Base-by-base conservation (phyloP, 2,888 invertebrate species). In the Acanthosoma haemorrhoidale region DNA sequence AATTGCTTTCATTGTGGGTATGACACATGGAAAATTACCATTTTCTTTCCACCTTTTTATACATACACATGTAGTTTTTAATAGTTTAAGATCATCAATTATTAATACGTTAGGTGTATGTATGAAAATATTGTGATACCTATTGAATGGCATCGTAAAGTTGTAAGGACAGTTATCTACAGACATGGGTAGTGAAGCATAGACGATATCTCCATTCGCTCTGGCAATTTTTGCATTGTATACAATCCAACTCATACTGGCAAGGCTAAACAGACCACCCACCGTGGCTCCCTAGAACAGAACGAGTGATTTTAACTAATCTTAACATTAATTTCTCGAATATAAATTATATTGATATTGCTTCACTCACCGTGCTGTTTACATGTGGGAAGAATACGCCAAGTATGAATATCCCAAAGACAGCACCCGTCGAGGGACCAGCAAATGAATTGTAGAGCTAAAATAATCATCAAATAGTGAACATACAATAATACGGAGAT, bases 301-400 rank as follows among this genome's bases (percentile, higher is more conserved):
- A 36, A 21, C 3, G 11, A n/a, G 4, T 9, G 4, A 32, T 4
- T 32, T 32, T 32, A 32, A 32, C 9, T 32, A 32, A n/a, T n/a
- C n/a, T n/a, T 32, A 32, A 9, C 4, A 32, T 32, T 9, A 32
- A 32, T n/a, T n/a, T n/a, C n/a, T 32, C 32, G 9, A 32, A 32
- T 32, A 32, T 32, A 6, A 32, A 32, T 32, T 6, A 32, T 32
- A 32, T 32, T 32, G 32, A 32, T 32, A 32, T 4, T 32, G 4
- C 32, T 18, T 15, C 41, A 69, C 64, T 1, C 69, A 74, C 74
- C 61, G 72, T 74, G 13, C 84, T 81, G 75, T 86, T 87, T 0
- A 85, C 85, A 75, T 84, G 85, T 0, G 89, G 87, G 73, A 86
- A 84, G 18, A 89, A 82, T 75, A 90, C 85, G 3, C 89, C 90